Percentiles rank a stretch among this genome's conserved stretches.
phyloP scores from a whole-genome alignment of 2,797 vertebrate genomes.

The Rhinophrynus dorsalis region DNA sequence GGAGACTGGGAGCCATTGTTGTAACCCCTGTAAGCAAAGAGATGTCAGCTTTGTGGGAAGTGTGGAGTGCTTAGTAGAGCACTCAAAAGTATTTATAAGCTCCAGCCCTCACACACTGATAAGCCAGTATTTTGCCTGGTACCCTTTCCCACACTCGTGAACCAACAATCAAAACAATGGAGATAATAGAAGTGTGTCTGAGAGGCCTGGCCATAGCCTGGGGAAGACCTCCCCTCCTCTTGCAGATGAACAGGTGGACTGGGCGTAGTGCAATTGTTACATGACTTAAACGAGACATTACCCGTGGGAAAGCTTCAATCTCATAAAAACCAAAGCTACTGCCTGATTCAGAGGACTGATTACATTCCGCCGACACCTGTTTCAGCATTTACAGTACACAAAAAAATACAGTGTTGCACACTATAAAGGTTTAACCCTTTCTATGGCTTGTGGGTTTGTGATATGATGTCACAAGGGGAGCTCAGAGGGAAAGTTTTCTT shows the following conservation, averaged over 20 bases:
- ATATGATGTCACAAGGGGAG: neutral
- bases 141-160: constrained; percentile 88
- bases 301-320: constrained; percentile 70
- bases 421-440: neutral
- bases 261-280: constrained; percentile 59
- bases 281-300: constrained; percentile 50
- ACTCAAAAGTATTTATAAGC: constrained; percentile 79
- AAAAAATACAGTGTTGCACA: neutral
- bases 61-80: neutral
- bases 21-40: constrained; percentile 5
- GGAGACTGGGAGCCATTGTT: constrained; percentile 64
- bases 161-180: constrained; percentile 71
- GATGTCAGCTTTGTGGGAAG: neutral
- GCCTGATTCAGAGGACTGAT: constrained; percentile 23
- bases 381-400: constrained; percentile 12
- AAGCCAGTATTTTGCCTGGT: constrained; percentile 78
- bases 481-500: no score
- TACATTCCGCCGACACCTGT: constrained; percentile 38
- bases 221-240: constrained; percentile 67
- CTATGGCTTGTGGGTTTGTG: neutral
- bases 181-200: constrained; percentile 70
- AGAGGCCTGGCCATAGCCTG: constrained; percentile 70
- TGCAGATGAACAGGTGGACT: constrained; percentile 74
- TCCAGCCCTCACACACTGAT: constrained; percentile 74
- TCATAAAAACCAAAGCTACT: constrained; percentile 20